Base-by-base conservation (phyloP, 2,888 invertebrate genomes). In the Alentia gelatinosa region DNA sequence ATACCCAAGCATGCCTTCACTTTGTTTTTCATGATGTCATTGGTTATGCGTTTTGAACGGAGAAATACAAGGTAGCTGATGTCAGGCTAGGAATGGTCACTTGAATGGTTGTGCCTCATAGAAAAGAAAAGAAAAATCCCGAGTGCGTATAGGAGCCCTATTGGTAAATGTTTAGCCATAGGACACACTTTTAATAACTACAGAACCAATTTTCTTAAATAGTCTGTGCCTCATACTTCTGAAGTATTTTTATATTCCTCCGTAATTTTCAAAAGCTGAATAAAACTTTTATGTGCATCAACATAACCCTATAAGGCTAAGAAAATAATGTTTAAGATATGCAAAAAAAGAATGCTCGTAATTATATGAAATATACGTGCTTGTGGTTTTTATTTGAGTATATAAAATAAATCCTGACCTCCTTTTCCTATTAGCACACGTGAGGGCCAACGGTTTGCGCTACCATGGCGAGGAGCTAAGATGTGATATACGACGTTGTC, bases 41-140 rank as follows among this genome's bases (percentile, higher is more conserved):
- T n/a, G 12, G 23, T 56, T 1, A 37, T 19, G 37, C 1, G 12
- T 37, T 68, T 68, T 68, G 33, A 79, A 79, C 7, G 15, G 5
- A 35, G 37, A 26, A 79, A 19, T 79, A 79, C 39, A 68, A 68
- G 68, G 68, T 68, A 68, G 68, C 68, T 68, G 68, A 68, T 26
- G 23, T 39, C n/a, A n/a, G 35, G 35, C 7, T 74, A 84, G 30
- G 86, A 86, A 86, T 86, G 86, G 86, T 86, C 86, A 86, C 86
- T 86, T 86, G 86, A 86, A 86, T 33, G 86, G 50, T 47, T 50
- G 86, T 86, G 86, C 47, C 47, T 47, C 86, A 1, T 39, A 37
- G 23, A 15, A 12, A 79, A 35, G 23, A 79, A 86, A 86, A 83
- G 9, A 9, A 7, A 26, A 30, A 74, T 15, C 86, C 86, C 86